These are phyloP conservation scores for Deroptyus accipitrinus DNA, from an alignment of 2,113 vertebrate species.

Conservation along the genomic window DNA sequence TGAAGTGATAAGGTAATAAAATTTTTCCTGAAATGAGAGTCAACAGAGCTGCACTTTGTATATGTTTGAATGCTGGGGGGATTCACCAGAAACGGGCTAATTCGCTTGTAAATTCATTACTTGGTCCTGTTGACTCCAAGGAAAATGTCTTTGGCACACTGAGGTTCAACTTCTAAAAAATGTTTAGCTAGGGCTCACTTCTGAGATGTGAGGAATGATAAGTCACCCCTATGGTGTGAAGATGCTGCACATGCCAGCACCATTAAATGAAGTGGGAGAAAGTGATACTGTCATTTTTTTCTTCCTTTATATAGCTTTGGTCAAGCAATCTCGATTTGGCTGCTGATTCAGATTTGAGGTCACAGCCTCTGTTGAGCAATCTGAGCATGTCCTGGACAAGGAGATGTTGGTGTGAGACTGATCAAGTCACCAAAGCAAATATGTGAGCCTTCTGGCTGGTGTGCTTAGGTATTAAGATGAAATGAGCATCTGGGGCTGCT, in stretches of 20 bases:
- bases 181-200: rapidly evolving
- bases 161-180: neutral
- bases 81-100: neutral
- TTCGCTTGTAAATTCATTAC: neutral
- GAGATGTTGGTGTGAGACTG: rapidly evolving
- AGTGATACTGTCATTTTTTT: rapidly evolving
- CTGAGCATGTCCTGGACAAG: neutral
- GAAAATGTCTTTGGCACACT: too few relatives aligned
- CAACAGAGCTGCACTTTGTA: rapidly evolving
- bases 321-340: neutral
- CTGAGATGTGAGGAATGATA: rapidly evolving
- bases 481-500: neutral
- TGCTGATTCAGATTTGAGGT: neutral
- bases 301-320: neutral
- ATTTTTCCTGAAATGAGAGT: neutral
- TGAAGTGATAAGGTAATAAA: neutral
- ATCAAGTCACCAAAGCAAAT: too few relatives aligned
- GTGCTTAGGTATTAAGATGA: neutral
- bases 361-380: rapidly evolving
- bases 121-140: neutral
- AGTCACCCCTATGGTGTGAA: neutral
- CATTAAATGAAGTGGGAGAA: rapidly evolving
- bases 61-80: neutral
- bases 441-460: neutral
- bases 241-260: rapidly evolving